Percentiles rank a stretch among this genome's conserved stretches.
phyloP scores from a whole-genome alignment of 1,140 invertebrate genomes.

The Dinothrombium tinctorium region DNA sequence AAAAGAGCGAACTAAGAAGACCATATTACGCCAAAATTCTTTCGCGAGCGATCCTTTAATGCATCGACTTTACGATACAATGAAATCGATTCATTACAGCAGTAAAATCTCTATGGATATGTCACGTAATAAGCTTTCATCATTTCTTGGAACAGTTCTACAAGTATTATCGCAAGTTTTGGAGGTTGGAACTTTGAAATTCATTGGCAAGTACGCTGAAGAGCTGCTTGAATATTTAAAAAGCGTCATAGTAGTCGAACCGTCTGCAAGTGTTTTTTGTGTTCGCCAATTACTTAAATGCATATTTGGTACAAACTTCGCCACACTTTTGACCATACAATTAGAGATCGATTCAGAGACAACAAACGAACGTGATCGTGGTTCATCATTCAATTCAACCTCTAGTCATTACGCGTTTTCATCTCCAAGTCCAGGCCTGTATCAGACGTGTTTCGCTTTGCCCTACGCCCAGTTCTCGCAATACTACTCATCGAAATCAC shows the following conservation, averaged over 20 bases:
- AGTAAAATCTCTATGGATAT: conserved; percentile 4
- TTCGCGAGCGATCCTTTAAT: background rate
- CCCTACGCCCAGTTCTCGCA: conserved; percentile 25
- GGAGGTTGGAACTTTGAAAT: conserved; percentile 42
- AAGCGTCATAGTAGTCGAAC: conserved; percentile 39
- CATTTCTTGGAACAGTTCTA: conserved; percentile 37
- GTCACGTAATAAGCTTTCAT: conserved; percentile 39
- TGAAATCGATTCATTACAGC: conserved; percentile 3
- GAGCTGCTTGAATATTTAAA: conserved; percentile 53
- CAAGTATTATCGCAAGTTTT: conserved; percentile 44
- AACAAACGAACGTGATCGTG: background rate
- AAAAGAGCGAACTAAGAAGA: conserved; percentile 1
- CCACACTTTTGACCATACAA: too few relatives aligned
- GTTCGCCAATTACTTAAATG: conserved; percentile 56
- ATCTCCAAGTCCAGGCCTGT: conserved; percentile 21
- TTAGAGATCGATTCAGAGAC: conserved; percentile 4
- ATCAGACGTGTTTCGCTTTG: conserved; percentile 22
- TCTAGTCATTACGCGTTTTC: too few relatives aligned
- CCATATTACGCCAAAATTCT: background rate
- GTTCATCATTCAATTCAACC: background rate
- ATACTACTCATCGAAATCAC: conserved; percentile 16
- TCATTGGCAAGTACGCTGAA: conserved; percentile 46
- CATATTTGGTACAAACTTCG: conserved; percentile 53
- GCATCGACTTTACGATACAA: conserved; percentile 1
- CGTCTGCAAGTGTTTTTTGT: conserved; percentile 42